A percentile compares a stretch with the other conserved stretches of the same genome.
phyloP scores from a whole-genome alignment of 1,140 invertebrate genomes.

The Lepidostoma basale region DNA sequence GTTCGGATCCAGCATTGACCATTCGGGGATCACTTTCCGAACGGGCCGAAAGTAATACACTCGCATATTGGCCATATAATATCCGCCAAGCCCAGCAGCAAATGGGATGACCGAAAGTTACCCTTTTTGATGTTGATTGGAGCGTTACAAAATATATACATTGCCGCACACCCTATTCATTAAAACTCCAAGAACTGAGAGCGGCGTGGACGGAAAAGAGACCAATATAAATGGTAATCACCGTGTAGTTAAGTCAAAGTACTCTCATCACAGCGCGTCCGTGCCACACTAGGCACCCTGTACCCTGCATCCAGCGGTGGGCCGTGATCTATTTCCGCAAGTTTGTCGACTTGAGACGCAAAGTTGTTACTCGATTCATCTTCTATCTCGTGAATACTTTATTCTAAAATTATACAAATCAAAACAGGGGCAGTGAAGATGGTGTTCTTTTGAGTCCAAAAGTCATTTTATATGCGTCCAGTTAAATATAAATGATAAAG shows the following conservation, averaged over 20 bases:
- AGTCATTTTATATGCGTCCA: too few species aligned
- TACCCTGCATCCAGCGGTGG: not conserved
- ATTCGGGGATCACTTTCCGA: slow-evolving; percentile 20
- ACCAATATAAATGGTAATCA: slow-evolving; percentile 47
- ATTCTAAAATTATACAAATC: too few species aligned
- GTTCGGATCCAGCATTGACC: not conserved
- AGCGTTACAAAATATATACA: slow-evolving; percentile 43
- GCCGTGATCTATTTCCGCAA: slow-evolving; percentile 12
- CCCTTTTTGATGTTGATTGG: slow-evolving; percentile 47
- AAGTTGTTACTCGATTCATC: too few species aligned
- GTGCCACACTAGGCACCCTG: not conserved
- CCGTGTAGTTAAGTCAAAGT: slow-evolving; percentile 46
- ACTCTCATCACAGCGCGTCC: slow-evolving; percentile 37
- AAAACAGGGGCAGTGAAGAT: too few species aligned
- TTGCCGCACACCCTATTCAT: slow-evolving; percentile 38
- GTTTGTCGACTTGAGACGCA: too few species aligned
- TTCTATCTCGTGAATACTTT: too few species aligned
- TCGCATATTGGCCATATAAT: slow-evolving; percentile 18
- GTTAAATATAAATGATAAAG: too few species aligned
- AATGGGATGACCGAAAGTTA: slow-evolving; percentile 39
- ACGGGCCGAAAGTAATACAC: slow-evolving; percentile 12
- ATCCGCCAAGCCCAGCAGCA: slow-evolving; percentile 20
- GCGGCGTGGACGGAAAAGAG: slow-evolving; percentile 43
- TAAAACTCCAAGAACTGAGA: slow-evolving; percentile 41
- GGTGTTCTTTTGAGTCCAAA: too few species aligned